Evolutionary conservation across 2,888 invertebrate genomes (phyloP), one percentile per base, ranked within the genome.

Genomic region (Eilema depressum): DNA sequence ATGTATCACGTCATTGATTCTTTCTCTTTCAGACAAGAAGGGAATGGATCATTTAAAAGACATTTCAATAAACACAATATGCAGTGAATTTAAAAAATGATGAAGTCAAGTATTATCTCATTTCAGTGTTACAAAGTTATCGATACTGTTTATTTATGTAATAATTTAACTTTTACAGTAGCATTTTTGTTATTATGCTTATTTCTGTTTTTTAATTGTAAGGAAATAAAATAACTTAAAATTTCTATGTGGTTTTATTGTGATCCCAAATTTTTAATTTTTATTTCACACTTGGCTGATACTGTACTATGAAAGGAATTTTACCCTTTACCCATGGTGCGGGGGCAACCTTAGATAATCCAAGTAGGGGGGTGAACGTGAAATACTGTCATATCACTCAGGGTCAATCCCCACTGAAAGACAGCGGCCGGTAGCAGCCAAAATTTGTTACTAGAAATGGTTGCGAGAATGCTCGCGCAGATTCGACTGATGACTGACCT

Each of bases 181-280:
- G 89, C 87, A 91, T 91, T 90, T 83, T 91, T 90, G 84, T 89
- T 89, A 75, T 86, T 83, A 88, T 82, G 90, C 90, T 92, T 90
- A 83, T 76, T 83, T 84, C 83, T 84, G 85, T 87, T 89, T 90
- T 87, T 80, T 91, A 90, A 84, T 86, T 88, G 66, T 91, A 91
- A 89, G 86, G 68, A 75, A 62, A 33, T 53, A 75, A 76, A 72
- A 76, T 81, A 86, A 81, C 87, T 68, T n/a, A 85, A 88, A 67
- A 60, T 56, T 17, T 53, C n/a, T 20, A 25, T 23, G 23, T 47
- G 10, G 41, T 41, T 69, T 53, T 56, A 62, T 61, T 61, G 10
- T 61, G 17, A 17, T 28, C 1, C 33, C 33, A 2, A 12, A 1
- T 12, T 37, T 8, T 8, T 33, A 28, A n/a, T n/a, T n/a, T n/a